phyloP scores from a whole-genome alignment of 2,797 vertebrate genomes.

The Typhlichthys subterraneus region DNA sequence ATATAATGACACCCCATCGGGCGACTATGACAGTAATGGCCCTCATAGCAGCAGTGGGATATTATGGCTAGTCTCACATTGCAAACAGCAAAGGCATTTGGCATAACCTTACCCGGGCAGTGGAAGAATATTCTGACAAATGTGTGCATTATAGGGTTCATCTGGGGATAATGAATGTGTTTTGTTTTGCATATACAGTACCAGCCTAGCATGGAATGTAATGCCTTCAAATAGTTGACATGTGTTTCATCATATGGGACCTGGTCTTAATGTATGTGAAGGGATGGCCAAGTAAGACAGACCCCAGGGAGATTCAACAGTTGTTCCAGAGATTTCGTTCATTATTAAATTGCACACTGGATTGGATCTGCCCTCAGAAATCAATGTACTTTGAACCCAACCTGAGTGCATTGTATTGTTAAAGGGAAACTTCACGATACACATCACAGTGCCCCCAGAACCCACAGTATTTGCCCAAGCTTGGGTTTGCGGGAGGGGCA shows the following conservation, averaged over 20 bases:
- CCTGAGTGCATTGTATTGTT: too few relatives aligned
- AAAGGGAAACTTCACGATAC: too few relatives aligned
- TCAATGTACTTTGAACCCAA: too few relatives aligned
- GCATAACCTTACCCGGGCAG: conserved; percentile 20
- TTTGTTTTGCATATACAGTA: conserved; percentile 22
- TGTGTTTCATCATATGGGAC: conserved; percentile 46
- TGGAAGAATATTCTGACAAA: conserved; percentile 35
- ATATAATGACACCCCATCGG: conserved; percentile 67
- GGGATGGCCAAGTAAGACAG: background rate
- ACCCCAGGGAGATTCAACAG: background rate
- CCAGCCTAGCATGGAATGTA: conserved; percentile 14
- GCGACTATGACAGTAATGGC: conserved; percentile 59
- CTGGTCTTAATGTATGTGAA: background rate
- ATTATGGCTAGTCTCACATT: conserved; percentile 51
- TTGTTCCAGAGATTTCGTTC: background rate
- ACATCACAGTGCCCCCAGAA: too few relatives aligned
- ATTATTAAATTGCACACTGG: background rate
- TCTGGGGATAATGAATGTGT: conserved; percentile 23
- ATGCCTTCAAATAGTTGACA: conserved; percentile 25
- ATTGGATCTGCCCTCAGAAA: too few relatives aligned
- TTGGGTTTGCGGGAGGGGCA: too few relatives aligned
- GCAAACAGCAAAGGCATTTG: conserved; percentile 44
- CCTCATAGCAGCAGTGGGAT: conserved; percentile 50
- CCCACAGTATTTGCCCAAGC: too few relatives aligned
- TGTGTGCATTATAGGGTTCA: conserved; percentile 44